A percentile compares a stretch with the other conserved stretches of the same genome.
Conservation (phyloP, 92 coral and sea anemone species). For the Pocillopora grandis region DNA sequence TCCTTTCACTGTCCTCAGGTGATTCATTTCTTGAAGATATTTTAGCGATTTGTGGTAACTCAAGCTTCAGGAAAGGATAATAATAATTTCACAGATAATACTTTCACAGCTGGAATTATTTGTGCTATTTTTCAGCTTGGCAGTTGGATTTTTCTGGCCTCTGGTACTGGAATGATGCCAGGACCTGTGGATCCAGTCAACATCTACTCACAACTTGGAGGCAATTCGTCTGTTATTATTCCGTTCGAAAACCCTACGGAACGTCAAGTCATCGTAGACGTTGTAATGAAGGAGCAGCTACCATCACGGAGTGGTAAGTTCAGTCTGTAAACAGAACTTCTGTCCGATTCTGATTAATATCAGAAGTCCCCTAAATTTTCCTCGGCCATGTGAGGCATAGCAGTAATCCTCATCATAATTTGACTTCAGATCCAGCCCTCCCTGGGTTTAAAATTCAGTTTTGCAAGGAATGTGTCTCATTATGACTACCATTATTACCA, state of each 20-base stretch:
- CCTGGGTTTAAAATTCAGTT: too few species aligned
- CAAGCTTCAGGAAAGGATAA: not conserved
- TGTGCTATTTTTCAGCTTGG: slow-evolving; percentile 65
- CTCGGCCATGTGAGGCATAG: too few species aligned
- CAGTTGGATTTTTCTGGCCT: slow-evolving; percentile 88
- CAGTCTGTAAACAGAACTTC: too few species aligned
- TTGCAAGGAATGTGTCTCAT: too few species aligned
- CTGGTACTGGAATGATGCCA: slow-evolving; percentile 95
- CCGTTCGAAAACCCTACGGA: slow-evolving; percentile 97
- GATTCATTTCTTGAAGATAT: not conserved
- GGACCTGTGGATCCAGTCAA: slow-evolving; percentile 84
- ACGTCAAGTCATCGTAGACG: slow-evolving; percentile 86
- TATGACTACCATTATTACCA: too few species aligned
- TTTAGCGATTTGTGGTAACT: not conserved
- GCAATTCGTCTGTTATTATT: slow-evolving; percentile 86
- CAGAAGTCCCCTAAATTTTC: too few species aligned
- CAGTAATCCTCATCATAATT: too few species aligned
- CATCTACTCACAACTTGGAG: slow-evolving; percentile 85
- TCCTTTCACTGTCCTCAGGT: slow-evolving; percentile 93
- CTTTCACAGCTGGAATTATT: not conserved
- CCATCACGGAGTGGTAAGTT: slow-evolving; percentile 67
- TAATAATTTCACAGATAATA: not conserved
- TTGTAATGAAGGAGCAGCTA: slow-evolving; percentile 81
- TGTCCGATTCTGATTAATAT: not conserved
- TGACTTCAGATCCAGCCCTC: too few species aligned